phyloP scores from a whole-genome alignment of 1,140 invertebrate species.

The Aculops lycopersici region DNA sequence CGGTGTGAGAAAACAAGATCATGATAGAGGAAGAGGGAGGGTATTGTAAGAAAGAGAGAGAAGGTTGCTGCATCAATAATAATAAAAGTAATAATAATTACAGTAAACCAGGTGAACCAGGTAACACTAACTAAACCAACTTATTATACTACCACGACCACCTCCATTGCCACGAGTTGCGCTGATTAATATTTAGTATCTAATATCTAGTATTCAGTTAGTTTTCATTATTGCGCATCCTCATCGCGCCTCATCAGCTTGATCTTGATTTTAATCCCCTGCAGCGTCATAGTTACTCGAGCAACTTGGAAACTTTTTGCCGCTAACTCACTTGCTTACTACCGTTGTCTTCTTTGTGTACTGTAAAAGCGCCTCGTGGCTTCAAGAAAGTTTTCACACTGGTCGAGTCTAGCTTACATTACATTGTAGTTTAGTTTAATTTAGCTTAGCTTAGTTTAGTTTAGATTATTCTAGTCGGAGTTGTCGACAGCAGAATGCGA shows the following conservation, averaged over 20 bases:
- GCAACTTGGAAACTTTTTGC: not conserved
- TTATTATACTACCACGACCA: not conserved
- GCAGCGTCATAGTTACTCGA: too few species aligned
- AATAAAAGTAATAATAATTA: not conserved
- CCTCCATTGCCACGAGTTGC: too few species aligned
- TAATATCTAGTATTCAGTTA: not conserved
- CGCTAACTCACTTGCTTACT: not conserved
- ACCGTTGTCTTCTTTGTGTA: not conserved
- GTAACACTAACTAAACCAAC: not conserved
- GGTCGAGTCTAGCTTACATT: not conserved
- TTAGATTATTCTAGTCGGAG: not conserved
- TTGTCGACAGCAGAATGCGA: not conserved
- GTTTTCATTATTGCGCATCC: not conserved
- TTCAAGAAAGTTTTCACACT: not conserved
- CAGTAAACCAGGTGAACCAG: not conserved
- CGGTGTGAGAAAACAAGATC: not conserved
- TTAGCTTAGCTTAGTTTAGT: not conserved
- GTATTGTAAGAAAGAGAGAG: not conserved
- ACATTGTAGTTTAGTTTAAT: not conserved
- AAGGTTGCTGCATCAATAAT: not conserved
- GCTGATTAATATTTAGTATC: not conserved
- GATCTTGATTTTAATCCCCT: not conserved
- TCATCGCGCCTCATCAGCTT: not conserved
- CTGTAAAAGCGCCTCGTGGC: not conserved
- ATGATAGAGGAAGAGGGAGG: conserved; percentile 5